A percentile compares a stretch with the other conserved stretches of the same genome.
Conservation (phyloP, 2,888 invertebrate genomes). For the Globia sparganii region DNA sequence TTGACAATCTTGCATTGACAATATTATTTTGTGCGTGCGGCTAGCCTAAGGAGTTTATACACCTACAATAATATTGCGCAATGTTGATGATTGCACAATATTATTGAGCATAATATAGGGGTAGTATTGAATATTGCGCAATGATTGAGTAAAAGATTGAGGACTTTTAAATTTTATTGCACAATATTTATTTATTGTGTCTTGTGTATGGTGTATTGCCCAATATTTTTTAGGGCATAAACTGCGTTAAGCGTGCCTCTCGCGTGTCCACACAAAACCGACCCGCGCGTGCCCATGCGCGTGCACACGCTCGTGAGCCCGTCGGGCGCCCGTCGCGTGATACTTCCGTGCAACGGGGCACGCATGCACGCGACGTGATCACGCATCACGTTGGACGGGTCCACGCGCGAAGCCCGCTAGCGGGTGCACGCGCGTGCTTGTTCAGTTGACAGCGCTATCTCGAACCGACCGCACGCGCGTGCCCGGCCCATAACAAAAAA, state of each 20-base stretch:
- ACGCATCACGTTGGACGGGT: conserved; percentile 61
- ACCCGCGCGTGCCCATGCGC: conserved; percentile 59
- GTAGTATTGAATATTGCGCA: too few relatives aligned
- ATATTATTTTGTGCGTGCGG: not conserved
- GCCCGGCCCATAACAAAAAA: conserved; percentile 59
- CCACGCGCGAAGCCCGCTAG: conserved; percentile 53
- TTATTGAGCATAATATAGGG: too few relatives aligned
- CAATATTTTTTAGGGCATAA: conserved; percentile 36
- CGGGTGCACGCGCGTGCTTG: conserved; percentile 47
- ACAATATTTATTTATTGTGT: too few relatives aligned
- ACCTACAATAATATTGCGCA: too few relatives aligned
- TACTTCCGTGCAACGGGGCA: conserved; percentile 60
- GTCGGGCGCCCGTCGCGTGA: conserved; percentile 59
- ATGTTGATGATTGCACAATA: too few relatives aligned
- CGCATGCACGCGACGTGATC: conserved; percentile 60
- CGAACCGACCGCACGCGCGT: conserved; percentile 58
- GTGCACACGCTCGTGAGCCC: conserved; percentile 52
- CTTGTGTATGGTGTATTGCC: too few relatives aligned
- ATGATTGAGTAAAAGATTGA: too few relatives aligned
- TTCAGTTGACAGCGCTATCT: conserved; percentile 57
- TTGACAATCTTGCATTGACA: not conserved
- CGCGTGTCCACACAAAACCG: conserved; percentile 58
- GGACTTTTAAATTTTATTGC: too few relatives aligned
- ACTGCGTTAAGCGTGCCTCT: conserved; percentile 56
- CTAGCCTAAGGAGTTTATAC: too few relatives aligned